Conservation (phyloP, 2,797 vertebrate genomes). For the Todus mexicanus region DNA sequence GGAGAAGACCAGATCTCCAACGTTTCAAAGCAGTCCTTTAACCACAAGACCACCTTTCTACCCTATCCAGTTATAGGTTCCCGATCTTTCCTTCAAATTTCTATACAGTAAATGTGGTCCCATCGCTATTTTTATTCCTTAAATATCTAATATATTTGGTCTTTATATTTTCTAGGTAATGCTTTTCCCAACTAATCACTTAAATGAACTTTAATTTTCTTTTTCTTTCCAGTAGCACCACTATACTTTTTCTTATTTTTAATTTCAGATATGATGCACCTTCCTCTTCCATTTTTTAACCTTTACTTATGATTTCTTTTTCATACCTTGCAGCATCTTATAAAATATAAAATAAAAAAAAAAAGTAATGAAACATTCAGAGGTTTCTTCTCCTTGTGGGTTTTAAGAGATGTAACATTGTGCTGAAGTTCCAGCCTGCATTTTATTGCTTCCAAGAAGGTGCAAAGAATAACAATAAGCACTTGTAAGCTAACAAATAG, state of each 20-base stretch:
- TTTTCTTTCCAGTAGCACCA: not conserved
- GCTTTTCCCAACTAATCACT: not conserved
- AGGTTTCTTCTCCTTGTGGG: slow-evolving; percentile 59
- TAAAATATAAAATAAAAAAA: slow-evolving; percentile 74
- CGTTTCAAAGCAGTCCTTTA: not conserved
- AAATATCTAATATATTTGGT: not conserved
- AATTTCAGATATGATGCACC: slow-evolving; percentile 22
- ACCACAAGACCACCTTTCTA: not conserved
- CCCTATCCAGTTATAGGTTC: not conserved
- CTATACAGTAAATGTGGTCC: not conserved
- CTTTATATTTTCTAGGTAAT: not conserved
- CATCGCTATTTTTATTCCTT: not conserved
- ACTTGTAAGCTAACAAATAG: not conserved
- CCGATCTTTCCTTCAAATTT: not conserved
- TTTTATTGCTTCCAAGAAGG: slow-evolving; percentile 63
- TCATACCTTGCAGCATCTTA: slow-evolving; percentile 64
- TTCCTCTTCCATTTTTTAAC: slow-evolving; percentile 60
- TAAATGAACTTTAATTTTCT: not conserved
- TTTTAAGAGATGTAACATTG: slow-evolving; percentile 59
- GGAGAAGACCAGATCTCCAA: not conserved
- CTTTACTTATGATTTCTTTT: slow-evolving; percentile 67
- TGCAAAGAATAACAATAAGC: slow-evolving; percentile 64
- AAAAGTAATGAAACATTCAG: slow-evolving; percentile 72
- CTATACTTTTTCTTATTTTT: slow-evolving; percentile 51
- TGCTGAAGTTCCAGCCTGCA: slow-evolving; percentile 45